Conservation (phyloP, 2,113 vertebrate genomes). For the Tupaia tana region DNA sequence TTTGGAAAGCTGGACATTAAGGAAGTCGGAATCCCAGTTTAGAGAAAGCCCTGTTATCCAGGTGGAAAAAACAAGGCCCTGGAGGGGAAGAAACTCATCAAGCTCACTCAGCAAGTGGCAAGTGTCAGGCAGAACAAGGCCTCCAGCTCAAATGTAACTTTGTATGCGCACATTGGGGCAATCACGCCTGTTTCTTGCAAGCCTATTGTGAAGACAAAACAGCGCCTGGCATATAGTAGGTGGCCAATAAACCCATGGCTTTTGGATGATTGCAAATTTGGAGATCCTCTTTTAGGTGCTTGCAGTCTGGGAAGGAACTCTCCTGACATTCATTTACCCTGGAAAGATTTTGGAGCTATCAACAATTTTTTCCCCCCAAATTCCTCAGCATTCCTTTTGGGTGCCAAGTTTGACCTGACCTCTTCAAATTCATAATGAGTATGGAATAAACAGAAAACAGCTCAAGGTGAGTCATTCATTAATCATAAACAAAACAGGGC, state of each 20-base stretch:
- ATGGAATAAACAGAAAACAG: slow-evolving; percentile 89
- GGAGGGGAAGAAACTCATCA: background rate
- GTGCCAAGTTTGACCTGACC: slow-evolving; percentile 76
- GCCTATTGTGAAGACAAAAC: background rate
- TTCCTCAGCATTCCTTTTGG: slow-evolving; percentile 74
- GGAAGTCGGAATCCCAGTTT: background rate
- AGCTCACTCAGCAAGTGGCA: background rate
- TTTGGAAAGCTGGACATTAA: background rate
- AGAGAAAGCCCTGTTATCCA: background rate
- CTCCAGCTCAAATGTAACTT: fast-evolving
- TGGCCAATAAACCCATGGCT: fast-evolving
- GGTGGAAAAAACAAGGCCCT: background rate
- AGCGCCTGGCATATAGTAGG: too few species aligned
- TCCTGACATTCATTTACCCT: too few species aligned
- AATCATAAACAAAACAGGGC: slow-evolving; percentile 87
- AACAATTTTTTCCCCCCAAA: background rate
- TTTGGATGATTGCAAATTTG: background rate
- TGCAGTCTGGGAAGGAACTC: too few species aligned
- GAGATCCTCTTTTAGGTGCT: background rate
- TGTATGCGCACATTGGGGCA: background rate
- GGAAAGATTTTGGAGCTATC: background rate
- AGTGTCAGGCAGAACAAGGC: background rate
- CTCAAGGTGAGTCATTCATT: slow-evolving; percentile 88
- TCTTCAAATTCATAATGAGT: slow-evolving; percentile 89
- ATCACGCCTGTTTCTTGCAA: background rate